Evolutionary conservation across 2,113 vertebrate species (phyloP).

Genomic region (Antigone vipio): DNA sequence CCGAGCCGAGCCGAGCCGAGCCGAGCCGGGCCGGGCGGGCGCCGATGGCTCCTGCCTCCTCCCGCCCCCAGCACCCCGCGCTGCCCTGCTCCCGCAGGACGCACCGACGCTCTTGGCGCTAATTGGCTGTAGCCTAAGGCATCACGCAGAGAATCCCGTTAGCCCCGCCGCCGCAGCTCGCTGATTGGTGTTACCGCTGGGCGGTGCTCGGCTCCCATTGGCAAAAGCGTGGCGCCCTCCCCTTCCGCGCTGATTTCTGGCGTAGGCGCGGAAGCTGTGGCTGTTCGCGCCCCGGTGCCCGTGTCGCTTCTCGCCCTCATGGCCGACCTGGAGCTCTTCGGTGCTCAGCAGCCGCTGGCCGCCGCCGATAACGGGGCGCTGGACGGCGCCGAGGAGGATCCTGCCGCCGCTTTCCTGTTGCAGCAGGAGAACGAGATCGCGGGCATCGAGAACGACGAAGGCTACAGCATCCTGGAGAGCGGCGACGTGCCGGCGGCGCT

Average conservation of each 20-base stretch:
- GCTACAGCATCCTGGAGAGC: constrained; percentile 89
- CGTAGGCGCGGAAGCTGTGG: background rate
- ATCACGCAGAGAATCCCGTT: too few relatives aligned
- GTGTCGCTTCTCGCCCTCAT: background rate
- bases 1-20: too few relatives aligned
- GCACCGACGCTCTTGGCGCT: accelerated
- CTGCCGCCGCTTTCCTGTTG: constrained; percentile 89
- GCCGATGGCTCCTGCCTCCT: too few relatives aligned
- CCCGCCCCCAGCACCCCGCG: too few relatives aligned
- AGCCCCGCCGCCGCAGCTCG: background rate
- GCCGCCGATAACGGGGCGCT: constrained; percentile 61
- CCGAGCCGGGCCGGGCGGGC: too few relatives aligned
- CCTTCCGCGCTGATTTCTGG: background rate
- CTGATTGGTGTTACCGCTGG: background rate
- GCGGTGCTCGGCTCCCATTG: background rate
- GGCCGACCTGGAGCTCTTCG: constrained; percentile 80
- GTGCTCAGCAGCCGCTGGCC: constrained; percentile 54
- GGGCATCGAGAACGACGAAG: constrained; percentile 91
- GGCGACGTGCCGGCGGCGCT: constrained; percentile 84
- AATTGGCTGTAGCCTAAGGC: background rate
- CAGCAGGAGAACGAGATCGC: constrained; percentile 94
- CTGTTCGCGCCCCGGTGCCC: accelerated
- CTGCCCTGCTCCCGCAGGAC: too few relatives aligned
- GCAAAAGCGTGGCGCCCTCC: accelerated
- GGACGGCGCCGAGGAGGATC: constrained; percentile 83